Base-by-base conservation (phyloP, 2,797 vertebrate species). In the Astyanax mexicanus region DNA sequence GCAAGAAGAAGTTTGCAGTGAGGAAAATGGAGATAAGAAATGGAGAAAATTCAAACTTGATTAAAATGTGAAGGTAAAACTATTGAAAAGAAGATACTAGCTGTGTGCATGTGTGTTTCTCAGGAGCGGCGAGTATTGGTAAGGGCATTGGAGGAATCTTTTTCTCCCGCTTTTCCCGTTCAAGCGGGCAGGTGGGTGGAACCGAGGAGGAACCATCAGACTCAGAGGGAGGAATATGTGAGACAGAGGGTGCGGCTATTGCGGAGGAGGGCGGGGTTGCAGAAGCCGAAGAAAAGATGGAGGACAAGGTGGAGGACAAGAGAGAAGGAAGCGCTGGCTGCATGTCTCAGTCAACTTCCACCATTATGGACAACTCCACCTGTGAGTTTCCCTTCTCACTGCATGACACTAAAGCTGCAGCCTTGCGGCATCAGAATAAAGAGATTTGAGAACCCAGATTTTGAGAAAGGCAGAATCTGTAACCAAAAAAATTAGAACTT, bases 111-210 rank as follows among this genome's bases (percentile, higher is more conserved):
- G 29, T 32, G 29, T 32, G 29, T 32, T 49, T 69, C 19, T n/a
- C 88, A 98, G 97, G 97, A 81, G 97, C 97, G 12, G 97, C 97
- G 0, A 98, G 95, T 85, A 93, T 98, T 0, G 97, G 97, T 74
- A 98, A 98, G 82, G 97, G 97, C 75, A 95, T 99, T 0, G 95
- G 97, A 5, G 97, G 96, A 80, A 99, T 99, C 88, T 86, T 99
- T 6, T 96, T 99, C 84, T 98, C 96, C 0, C 94, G 95, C 68
- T 98, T 99, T 74, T 95, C 96, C 27, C 92, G 96, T 2, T 95
- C 96, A 7, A 94, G 90, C 38, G 88, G 93, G 11, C 88, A 94
- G 61, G 79, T 91, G 45, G 81, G 93, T 0, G 95, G 93, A 45
- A 72, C 86, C 0, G 90, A 94, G 25, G 92, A 21, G 84, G 91